These are phyloP conservation scores for Pilophorus perplexus DNA, from an alignment of 2,888 invertebrate genomes.

Conservation along the genomic window DNA sequence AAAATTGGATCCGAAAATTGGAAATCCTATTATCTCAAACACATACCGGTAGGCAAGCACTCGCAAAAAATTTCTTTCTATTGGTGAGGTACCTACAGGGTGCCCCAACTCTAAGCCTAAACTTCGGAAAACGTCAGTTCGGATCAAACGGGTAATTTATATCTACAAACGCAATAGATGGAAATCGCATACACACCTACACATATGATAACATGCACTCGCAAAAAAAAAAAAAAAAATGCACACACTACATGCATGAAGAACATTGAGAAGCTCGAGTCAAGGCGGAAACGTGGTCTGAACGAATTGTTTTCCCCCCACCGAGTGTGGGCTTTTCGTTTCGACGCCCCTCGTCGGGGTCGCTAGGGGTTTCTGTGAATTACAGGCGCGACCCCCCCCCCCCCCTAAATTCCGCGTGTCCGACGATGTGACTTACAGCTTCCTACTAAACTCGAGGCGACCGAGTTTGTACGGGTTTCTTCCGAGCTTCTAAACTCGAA, in stretches of 20 bases:
- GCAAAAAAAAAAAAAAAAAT: background rate
- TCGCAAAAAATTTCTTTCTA: background rate
- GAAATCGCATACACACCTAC: slow-evolving; percentile 10
- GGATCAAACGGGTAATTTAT: background rate
- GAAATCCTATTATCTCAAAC: slow-evolving; percentile 27
- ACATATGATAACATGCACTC: slow-evolving; percentile 16
- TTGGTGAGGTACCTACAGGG: background rate
- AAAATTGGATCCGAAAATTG: slow-evolving; percentile 14
- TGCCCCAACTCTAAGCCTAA: background rate
- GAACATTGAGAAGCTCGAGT: slow-evolving; percentile 1
- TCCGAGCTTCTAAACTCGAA: no score
- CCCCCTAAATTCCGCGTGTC: no score
- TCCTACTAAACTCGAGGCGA: no score
- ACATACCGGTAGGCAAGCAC: slow-evolving; percentile 21
- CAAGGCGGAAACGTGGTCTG: no score
- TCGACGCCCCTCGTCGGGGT: no score
- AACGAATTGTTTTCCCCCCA: no score
- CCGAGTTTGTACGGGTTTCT: no score
- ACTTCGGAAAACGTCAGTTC: background rate
- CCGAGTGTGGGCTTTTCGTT: no score
- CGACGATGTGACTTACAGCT: no score
- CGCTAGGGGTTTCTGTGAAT: no score
- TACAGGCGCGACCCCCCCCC: no score
- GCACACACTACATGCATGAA: slow-evolving; percentile 33
- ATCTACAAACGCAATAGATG: slow-evolving; percentile 21